Base-by-base conservation (phyloP, 92 coral and sea anemone species). In the Diadumene lineata region DNA sequence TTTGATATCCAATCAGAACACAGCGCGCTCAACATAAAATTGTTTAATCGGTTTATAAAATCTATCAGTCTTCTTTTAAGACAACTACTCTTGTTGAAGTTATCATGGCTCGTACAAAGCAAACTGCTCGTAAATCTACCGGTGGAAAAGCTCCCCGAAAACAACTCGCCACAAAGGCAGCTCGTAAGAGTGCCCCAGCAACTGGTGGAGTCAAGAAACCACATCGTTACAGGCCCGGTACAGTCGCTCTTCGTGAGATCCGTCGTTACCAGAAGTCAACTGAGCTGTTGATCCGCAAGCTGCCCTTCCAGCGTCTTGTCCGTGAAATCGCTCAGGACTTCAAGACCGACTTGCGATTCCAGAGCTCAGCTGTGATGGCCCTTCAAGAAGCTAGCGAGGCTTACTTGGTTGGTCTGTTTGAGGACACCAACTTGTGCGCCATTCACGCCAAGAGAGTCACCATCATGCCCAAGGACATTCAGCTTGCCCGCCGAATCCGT, bases 341-440 rank as follows among this genome's bases (percentile, higher is more conserved):
- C 90, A 91, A 87, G 81, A 87, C 97, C 0, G 92, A 90, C 58
- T 77, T 90, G 8, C 98, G 97, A 38, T 93, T 93, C 98, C 98
- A 93, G 92, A 93, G 98, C 88, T 90, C 98, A 50, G 97, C 98
- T 70, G 98, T 93, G 68, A 90, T 93, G 98, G 98, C 98, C 64
- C 96, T 93, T 53, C 98, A 93, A 85, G 98, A 93, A 70, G 98
- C 97, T 44, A 93, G 98, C 83, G 98, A 93, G 84, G 98, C 97
- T 81, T 93, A 93, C 84, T 96, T 93, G 60, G 98, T 93, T 66
- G 98, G 98, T 88, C 92, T 93, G 85, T 93, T 93, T 82, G 98
- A 93, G 73, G 98, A 93, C 92, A 93, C 98, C 88, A 93, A 93
- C 98, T 91, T 93, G 97, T 93, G 98, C 84, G 98, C 98, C 92